Percentiles rank a stretch among this genome's conserved stretches.
phyloP scores from a whole-genome alignment of 1,140 invertebrate genomes.

The Diorhabda sublineata region DNA sequence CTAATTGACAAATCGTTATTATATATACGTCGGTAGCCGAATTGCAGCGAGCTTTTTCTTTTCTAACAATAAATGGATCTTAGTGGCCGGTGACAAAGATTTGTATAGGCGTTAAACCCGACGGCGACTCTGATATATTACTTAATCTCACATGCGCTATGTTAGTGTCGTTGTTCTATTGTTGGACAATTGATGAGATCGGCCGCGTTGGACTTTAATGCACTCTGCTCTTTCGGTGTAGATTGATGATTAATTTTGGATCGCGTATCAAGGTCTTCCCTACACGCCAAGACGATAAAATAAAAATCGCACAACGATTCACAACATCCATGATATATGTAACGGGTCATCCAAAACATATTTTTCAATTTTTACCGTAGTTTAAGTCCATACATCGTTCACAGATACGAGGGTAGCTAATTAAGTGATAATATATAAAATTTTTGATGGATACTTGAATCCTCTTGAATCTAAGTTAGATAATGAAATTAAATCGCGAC shows the following conservation, averaged over 20 bases:
- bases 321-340: too few relatives aligned
- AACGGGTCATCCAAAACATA: too few relatives aligned
- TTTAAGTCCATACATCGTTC: too few relatives aligned
- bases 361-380: too few relatives aligned
- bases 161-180: conserved; percentile 32
- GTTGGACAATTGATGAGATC: conserved; percentile 34
- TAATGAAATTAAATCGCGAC: too few relatives aligned
- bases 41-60: conserved; percentile 14
- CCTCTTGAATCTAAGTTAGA: too few relatives aligned
- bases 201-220: conserved; percentile 33
- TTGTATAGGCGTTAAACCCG: conserved; percentile 23
- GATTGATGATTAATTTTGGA: conserved; percentile 31
- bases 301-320: too few relatives aligned
- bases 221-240: conserved; percentile 22
- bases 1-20: conserved; percentile 18
- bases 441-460: too few relatives aligned
- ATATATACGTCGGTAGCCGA: conserved; percentile 13
- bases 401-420: too few relatives aligned
- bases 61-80: conserved; percentile 18
- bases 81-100: conserved; percentile 22
- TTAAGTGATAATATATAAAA: too few relatives aligned
- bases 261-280: not conserved
- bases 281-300: not conserved
- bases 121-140: conserved; percentile 28
- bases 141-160: conserved; percentile 33